Evolutionary conservation across 2,113 vertebrate genomes (phyloP).

Genomic region (Silurus glanis): DNA sequence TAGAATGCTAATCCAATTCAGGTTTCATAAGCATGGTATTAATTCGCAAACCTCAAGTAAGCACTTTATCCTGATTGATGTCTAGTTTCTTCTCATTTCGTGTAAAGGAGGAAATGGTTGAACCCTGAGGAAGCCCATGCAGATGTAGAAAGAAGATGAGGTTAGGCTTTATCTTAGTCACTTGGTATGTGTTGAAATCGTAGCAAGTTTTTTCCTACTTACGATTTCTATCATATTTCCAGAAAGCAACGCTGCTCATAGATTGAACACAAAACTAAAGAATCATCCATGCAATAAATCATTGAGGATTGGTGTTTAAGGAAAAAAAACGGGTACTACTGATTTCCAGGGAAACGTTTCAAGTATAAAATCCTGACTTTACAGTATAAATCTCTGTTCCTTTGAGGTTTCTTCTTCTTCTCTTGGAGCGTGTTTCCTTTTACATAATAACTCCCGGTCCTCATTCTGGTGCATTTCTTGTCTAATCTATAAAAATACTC

Average conservation of each 20-base stretch:
- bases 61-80: neutral
- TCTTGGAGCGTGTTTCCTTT: neutral
- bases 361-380: neutral
- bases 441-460: too few relatives aligned
- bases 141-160: neutral
- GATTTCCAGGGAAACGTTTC: neutral
- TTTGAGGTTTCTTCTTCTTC: neutral
- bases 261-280: too few relatives aligned
- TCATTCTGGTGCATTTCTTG: neutral
- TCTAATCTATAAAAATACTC: neutral
- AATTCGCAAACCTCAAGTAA: neutral
- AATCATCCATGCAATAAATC: neutral
- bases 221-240: too few relatives aligned
- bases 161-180: too few relatives aligned
- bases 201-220: too few relatives aligned
- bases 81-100: neutral
- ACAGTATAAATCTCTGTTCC: neutral
- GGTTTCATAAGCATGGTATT: too few relatives aligned
- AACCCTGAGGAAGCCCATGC: neutral
- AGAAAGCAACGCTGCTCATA: neutral
- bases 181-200: too few relatives aligned
- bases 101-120: too few relatives aligned
- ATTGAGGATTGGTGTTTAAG: neutral
- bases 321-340: neutral
- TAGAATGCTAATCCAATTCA: neutral